Evolutionary conservation across 2,797 vertebrate genomes (phyloP).

Genomic region (Argya squamiceps): DNA sequence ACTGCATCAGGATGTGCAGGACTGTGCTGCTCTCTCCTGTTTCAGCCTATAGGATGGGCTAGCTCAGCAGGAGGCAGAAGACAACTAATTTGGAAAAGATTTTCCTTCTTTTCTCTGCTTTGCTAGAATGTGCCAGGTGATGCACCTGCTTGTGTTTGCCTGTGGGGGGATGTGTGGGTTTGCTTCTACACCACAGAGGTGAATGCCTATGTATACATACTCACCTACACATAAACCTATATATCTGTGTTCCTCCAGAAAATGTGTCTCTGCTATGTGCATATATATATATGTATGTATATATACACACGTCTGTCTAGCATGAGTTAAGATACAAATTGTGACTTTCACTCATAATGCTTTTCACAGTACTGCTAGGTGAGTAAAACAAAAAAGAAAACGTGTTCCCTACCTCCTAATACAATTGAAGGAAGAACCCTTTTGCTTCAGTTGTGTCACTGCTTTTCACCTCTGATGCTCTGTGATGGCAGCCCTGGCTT

Average conservation of each 20-base stretch:
- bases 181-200: neutral
- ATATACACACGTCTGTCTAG: neutral
- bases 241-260: neutral
- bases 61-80: neutral
- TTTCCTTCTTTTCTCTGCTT: neutral
- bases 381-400: neutral
- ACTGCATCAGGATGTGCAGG: neutral
- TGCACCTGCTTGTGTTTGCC: neutral
- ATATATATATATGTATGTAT: too few species aligned
- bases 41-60: neutral
- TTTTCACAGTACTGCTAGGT: neutral
- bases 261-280: neutral
- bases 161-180: neutral
- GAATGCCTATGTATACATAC: fast-evolving
- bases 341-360: neutral
- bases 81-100: neutral
- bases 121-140: neutral
- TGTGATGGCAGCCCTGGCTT: neutral
- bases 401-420: neutral
- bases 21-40: neutral
- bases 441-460: neutral
- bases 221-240: neutral
- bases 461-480: neutral
- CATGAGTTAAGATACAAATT: neutral
- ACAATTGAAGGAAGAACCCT: neutral